A percentile compares a stretch with the other conserved stretches of the same genome.
phyloP scores from a whole-genome alignment of 2,113 vertebrate genomes.

The Campylorhamphus procurvoides region DNA sequence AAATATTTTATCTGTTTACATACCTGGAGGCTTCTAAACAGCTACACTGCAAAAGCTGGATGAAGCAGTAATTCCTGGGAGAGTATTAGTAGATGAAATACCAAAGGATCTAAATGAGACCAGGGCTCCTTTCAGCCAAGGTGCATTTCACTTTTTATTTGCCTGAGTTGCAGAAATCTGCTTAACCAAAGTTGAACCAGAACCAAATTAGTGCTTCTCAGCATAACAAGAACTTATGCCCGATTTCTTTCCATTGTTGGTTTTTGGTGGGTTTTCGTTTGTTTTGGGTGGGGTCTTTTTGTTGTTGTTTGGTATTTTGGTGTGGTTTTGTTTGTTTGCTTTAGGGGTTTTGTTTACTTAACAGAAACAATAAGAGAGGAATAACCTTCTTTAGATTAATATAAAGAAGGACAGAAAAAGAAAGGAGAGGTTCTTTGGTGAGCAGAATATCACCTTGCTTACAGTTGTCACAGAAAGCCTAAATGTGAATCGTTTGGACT shows the following conservation, averaged over 20 bases:
- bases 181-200: slow-evolving; percentile 26
- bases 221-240: not conserved
- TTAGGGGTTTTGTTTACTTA: not conserved
- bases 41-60: not conserved
- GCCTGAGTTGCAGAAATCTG: not conserved
- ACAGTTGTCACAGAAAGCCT: not conserved
- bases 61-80: not conserved
- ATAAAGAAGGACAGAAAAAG: not conserved
- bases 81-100: not conserved
- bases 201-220: not conserved
- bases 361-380: not conserved
- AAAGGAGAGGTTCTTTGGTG: not conserved
- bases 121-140: not conserved
- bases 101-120: not conserved
- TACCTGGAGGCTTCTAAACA: not conserved
- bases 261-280: not conserved
- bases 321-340: not conserved
- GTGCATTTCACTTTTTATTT: not conserved
- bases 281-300: not conserved
- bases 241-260: not conserved
- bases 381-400: not conserved
- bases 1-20: not conserved
- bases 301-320: not conserved
- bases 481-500: not conserved
- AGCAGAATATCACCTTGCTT: not conserved